A percentile compares a stretch with the other conserved stretches of the same genome.
These are phyloP conservation scores for Aricia agestis DNA, from an alignment of 1,140 invertebrate species.

Conservation along the genomic window DNA sequence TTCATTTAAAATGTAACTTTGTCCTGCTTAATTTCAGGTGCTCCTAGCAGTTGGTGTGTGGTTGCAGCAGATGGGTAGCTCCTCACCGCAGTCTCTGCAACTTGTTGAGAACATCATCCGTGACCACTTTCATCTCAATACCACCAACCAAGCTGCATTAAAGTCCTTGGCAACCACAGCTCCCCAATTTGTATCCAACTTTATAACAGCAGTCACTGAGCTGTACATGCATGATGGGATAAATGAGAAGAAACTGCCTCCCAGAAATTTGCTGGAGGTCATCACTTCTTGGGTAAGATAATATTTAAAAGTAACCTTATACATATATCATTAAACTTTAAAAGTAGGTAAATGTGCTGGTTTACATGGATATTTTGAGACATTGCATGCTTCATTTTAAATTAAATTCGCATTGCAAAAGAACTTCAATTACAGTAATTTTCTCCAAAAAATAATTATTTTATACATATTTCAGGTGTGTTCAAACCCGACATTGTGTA, in stretches of 20 bases:
- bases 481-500: conserved; percentile 81
- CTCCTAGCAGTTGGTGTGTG: conserved; percentile 87
- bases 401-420: too few species aligned
- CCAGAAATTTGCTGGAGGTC: conserved; percentile 78
- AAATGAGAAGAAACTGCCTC: conserved; percentile 72
- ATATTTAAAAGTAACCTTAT: too few species aligned
- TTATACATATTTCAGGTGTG: conserved; percentile 62
- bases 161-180: conserved; percentile 82
- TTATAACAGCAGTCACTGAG: conserved; percentile 87
- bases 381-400: too few species aligned
- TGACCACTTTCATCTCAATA: conserved; percentile 86
- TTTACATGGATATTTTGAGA: too few species aligned
- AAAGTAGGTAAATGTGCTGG: too few species aligned
- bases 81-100: conserved; percentile 82
- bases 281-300: conserved; percentile 80
- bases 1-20: too few species aligned
- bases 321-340: too few species aligned
- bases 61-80: conserved; percentile 89
- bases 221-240: conserved; percentile 78
- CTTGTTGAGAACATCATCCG: conserved; percentile 85
- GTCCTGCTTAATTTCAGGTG: conserved; percentile 74
- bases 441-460: too few species aligned
- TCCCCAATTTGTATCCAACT: conserved; percentile 87
- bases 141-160: conserved; percentile 80
- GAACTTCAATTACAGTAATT: too few species aligned